Conservation (phyloP, 2,113 vertebrate genomes). For the Empidonax alnorum region DNA sequence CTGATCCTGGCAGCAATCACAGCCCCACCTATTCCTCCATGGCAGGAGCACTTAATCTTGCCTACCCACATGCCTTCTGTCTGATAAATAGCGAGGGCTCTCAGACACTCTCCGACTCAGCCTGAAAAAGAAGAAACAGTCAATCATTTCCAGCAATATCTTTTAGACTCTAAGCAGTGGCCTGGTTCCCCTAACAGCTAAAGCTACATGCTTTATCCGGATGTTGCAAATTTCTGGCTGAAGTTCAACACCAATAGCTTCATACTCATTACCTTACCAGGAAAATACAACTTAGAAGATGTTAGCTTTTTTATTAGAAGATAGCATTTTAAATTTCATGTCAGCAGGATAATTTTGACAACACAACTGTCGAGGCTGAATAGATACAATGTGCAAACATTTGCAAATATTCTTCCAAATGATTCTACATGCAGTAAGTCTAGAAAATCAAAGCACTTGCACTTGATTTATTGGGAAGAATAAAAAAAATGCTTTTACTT, state of each 20-base stretch:
- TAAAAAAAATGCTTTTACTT: neutral
- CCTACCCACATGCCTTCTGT: rapidly evolving
- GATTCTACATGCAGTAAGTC: neutral
- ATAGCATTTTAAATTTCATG: neutral
- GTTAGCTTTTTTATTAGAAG: neutral
- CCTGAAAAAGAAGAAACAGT: neutral
- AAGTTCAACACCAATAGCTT: neutral
- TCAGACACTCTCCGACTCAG: neutral
- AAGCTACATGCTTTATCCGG: neutral
- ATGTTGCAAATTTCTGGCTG: neutral
- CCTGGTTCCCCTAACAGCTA: neutral
- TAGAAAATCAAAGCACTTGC: neutral
- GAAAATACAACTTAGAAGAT: neutral
- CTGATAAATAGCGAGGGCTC: neutral
- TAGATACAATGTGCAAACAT: neutral
- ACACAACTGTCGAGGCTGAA: neutral
- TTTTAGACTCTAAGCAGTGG: neutral
- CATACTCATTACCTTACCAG: neutral
- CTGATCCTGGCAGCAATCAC: neutral
- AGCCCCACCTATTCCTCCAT: neutral
- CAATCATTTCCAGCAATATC: neutral
- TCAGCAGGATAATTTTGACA: neutral
- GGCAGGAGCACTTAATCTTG: neutral
- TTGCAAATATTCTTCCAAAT: neutral
- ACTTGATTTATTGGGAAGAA: neutral